Base-by-base conservation (phyloP, 2,113 vertebrate species). In the Notothenia coriiceps region DNA sequence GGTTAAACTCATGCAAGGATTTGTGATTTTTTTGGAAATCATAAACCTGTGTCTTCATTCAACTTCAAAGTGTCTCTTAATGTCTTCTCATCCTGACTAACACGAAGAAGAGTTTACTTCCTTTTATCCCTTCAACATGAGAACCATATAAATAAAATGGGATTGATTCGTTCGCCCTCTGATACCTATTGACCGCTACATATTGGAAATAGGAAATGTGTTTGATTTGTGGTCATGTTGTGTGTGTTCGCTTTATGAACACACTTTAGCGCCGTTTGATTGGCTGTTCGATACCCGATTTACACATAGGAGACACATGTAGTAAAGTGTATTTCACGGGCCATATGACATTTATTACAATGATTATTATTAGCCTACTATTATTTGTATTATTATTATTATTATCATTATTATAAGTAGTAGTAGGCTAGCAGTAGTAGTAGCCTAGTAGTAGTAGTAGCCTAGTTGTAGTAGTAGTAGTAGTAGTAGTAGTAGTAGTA, bases 231-330 rank as follows among this genome's bases (percentile, higher is more conserved):
- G 73, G 40, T 52, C 14, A 5, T 59, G 67, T 35, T 54, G 49
- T 68, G 44, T 4, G 3, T 57, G 46, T 79, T 64, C 76, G 25
- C 64, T 80, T 70, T 67, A 46, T 70, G 25, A 70, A 80, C 33
- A 29, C 56, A 52, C 6, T 74, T 78, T 50, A 70, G 63, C 0
- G 62, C 13, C 59, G 70, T 70, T 49, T 82, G 46, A 79, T 29
- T 40, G 66, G 46, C 17, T 29, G 44, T 40, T 40, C 33, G 66
- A 63, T 77, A 59, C 43, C 22, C 9, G 9, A 5, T 25, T 15
- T 55, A 63, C 33, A 44, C 1, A 13, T 47, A 10, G 22, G 8
- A 67, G 0, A 40, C 1, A 11, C 3, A 33, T 66, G 6, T 22
- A 22, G 22, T 22, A 22, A 22, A 22, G 22, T 22, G 22, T n/a